These are phyloP conservation scores for Archivesica marissinica DNA, from an alignment of 1,140 invertebrate species.

Conservation along the genomic window DNA sequence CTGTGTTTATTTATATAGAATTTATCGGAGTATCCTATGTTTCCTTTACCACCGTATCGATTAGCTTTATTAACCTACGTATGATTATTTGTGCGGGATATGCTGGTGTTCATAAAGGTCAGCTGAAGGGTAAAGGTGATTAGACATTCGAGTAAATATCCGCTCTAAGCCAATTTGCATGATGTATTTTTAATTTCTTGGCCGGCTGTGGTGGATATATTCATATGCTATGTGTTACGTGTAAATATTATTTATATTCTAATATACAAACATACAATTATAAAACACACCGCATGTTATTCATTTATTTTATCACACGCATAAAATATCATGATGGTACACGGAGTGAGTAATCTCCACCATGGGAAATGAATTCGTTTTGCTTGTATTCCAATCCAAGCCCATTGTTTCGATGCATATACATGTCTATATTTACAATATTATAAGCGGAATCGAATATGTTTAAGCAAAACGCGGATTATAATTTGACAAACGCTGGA, in stretches of 20 bases:
- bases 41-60: neutral
- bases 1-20: conserved; percentile 15
- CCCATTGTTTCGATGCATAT: too few relatives aligned
- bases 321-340: too few relatives aligned
- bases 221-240: neutral
- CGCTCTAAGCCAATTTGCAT: neutral
- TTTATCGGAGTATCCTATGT: neutral
- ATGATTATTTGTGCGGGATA: neutral
- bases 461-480: too few relatives aligned
- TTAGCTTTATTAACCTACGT: neutral
- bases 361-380: too few relatives aligned
- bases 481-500: too few relatives aligned
- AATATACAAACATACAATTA: too few relatives aligned
- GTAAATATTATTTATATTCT: neutral
- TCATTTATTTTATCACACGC: too few relatives aligned
- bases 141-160: conserved; percentile 9
- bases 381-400: too few relatives aligned
- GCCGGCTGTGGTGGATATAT: neutral
- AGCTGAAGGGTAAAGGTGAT: neutral
- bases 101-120: neutral
- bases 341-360: too few relatives aligned
- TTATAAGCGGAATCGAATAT: too few relatives aligned
- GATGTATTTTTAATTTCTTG: neutral
- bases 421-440: too few relatives aligned
- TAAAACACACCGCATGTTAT: too few relatives aligned